A percentile compares a stretch with the other conserved stretches of the same genome.
Conservation (phyloP, 2,113 vertebrate genomes). For the Philantomba maxwellii region DNA sequence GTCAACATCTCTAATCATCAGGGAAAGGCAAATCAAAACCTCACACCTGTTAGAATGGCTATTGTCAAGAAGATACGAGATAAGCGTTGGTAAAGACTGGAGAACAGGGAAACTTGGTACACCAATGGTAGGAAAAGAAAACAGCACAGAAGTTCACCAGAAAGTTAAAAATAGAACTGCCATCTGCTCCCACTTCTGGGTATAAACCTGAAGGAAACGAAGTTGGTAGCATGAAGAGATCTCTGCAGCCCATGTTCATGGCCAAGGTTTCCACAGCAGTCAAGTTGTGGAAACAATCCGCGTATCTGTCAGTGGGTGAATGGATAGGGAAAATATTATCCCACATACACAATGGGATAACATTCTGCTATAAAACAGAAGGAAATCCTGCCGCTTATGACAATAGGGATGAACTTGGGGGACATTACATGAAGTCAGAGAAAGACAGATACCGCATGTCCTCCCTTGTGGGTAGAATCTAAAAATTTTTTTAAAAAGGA, state of each 20-base stretch:
- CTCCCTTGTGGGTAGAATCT: background rate
- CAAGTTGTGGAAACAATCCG: rapidly evolving
- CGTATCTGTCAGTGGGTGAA: background rate
- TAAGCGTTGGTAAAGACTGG: rapidly evolving
- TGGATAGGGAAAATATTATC: background rate
- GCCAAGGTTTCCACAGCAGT: background rate
- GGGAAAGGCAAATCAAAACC: background rate
- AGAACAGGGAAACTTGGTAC: background rate
- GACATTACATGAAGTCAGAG: background rate
- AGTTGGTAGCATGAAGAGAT: too few species aligned
- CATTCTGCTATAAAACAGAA: background rate
- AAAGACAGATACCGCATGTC: background rate
- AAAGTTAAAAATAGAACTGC: background rate
- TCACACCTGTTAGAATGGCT: background rate
- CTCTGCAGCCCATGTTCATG: background rate
- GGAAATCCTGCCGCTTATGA: background rate
- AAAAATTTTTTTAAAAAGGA: background rate
- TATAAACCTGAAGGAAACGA: background rate
- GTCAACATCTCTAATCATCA: background rate
- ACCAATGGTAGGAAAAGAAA: background rate
- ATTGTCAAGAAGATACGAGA: background rate
- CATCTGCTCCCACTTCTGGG: background rate
- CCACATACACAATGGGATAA: background rate
- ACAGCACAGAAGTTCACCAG: background rate
- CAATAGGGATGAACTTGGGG: background rate